Percentiles rank a stretch among this genome's conserved stretches.
These are phyloP conservation scores for Coelinius sp. DNA, from an alignment of 2,888 invertebrate species.

Conservation along the genomic window DNA sequence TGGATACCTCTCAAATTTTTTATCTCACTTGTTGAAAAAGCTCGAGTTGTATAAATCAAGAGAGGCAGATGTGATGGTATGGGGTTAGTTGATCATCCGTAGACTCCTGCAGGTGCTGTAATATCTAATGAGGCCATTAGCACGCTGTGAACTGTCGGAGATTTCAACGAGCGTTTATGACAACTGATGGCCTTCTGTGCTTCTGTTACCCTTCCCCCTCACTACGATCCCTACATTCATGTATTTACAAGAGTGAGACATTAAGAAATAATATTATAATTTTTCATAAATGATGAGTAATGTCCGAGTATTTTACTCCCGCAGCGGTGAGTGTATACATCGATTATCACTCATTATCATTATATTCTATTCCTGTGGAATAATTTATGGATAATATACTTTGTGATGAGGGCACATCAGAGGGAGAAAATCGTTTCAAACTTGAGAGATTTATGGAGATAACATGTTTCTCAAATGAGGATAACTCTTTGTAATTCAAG, in stretches of 20 bases:
- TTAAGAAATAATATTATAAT: slow-evolving; percentile 40
- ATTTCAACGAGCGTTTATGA: slow-evolving; percentile 60
- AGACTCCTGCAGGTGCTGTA: slow-evolving; percentile 45
- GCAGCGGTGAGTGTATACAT: slow-evolving; percentile 24
- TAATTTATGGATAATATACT: slow-evolving; percentile 14
- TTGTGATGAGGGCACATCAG: background rate
- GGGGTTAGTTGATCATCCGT: slow-evolving; percentile 42
- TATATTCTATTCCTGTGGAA: slow-evolving; percentile 26
- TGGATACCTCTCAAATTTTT: background rate
- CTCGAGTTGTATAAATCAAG: slow-evolving; percentile 23
- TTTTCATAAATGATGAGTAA: slow-evolving; percentile 9
- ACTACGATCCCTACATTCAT: slow-evolving; percentile 24
- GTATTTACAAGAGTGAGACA: slow-evolving; percentile 39
- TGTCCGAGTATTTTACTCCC: slow-evolving; percentile 15
- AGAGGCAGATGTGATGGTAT: slow-evolving; percentile 26
- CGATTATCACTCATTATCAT: slow-evolving; percentile 30
- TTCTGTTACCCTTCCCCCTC: background rate
- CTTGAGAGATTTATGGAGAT: background rate
- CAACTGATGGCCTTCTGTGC: slow-evolving; percentile 58
- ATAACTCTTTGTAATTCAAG: too few species aligned
- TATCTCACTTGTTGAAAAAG: background rate
- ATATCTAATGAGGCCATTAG: slow-evolving; percentile 64
- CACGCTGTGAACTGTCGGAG: slow-evolving; percentile 58
- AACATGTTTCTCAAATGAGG: too few species aligned
- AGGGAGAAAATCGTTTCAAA: slow-evolving; percentile 11